These are phyloP conservation scores for Uloborus diversus DNA, from an alignment of 1,140 invertebrate genomes.

Conservation along the genomic window DNA sequence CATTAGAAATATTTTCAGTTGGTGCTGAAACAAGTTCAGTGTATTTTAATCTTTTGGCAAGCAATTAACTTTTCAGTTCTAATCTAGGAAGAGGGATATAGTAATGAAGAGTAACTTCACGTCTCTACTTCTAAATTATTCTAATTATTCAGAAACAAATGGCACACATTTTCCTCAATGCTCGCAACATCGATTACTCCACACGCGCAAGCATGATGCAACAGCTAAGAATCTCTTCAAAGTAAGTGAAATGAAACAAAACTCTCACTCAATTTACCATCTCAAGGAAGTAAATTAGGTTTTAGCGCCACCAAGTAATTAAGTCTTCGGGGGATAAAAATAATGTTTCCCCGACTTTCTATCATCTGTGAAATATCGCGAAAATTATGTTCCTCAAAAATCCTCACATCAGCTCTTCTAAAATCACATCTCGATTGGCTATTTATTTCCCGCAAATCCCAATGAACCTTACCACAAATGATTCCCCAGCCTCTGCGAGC, in stretches of 20 bases:
- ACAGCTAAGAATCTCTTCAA: no score
- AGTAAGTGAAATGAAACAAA: constrained; percentile 54
- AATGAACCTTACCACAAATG: constrained; percentile 28
- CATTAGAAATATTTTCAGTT: no score
- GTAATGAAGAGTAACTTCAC: no score
- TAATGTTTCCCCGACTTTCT: background rate
- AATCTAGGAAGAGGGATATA: no score
- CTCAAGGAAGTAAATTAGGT: background rate
- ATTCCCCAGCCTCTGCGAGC: background rate
- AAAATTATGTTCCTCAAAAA: constrained; percentile 45
- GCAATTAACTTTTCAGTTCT: no score
- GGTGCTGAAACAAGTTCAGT: no score
- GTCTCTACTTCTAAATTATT: no score
- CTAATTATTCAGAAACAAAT: no score
- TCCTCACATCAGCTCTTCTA: background rate
- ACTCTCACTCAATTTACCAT: constrained; percentile 44
- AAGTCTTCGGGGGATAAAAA: background rate
- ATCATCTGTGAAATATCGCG: constrained; percentile 52
- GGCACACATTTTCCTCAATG: no score
- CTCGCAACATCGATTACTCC: no score
- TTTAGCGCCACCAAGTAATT: constrained; percentile 18
- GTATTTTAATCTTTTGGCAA: no score
- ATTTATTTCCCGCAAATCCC: constrained; percentile 24
- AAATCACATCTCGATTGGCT: background rate
- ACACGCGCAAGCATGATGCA: no score